Evolutionary conservation across 1,140 invertebrate species (phyloP), one percentile per base, ranked within the genome.

Genomic region (Asobara japonica): DNA sequence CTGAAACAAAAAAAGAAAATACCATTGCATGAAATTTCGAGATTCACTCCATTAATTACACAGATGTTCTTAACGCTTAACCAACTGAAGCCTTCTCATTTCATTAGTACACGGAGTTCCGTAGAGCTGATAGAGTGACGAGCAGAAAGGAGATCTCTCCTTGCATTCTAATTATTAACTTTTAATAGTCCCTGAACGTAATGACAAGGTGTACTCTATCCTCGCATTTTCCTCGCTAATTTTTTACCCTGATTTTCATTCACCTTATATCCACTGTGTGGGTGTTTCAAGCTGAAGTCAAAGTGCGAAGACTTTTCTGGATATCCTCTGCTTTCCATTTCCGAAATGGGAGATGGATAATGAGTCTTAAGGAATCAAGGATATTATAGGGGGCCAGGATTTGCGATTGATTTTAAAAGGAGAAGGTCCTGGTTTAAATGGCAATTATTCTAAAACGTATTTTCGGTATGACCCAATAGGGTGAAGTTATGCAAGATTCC

Each of bases 1-100:
- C 93, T 94, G 91, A 45, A 89, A 91, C 83, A 78, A 82, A 88
- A 78, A 80, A 62, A 30, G 7, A 38, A 36, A 67, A 69, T 0
- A 41, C 65, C 60, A 65, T 56, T 31, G 3, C 18, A 65, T 65
- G 36, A 65, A 45, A 36, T 48, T 13, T 65, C 13, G 33, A 31
- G 29, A 18, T 36, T 29, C 29, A 48, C 65, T 65, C 61, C n/a
- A 71, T 65, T 71, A 41, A 71, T 71, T 71, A 64, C 36, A 29
- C n/a, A 71, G 61, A 65, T 65, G 13, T 62, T 60, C n/a, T 60
- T 27, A 29, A 36, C 25, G 64, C 29, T 41, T 36, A 18, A 67
- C 22, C 22, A 51, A 48, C 5, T 48, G 20, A 7, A 67, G 3
- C n/a, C n/a, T n/a, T n/a, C 7, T 16, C 27, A 67, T 45, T 67